A percentile compares a stretch with the other conserved stretches of the same genome.
Evolutionary conservation across 2,888 invertebrate species (phyloP).

Genomic region (Chloromyia formosa): DNA sequence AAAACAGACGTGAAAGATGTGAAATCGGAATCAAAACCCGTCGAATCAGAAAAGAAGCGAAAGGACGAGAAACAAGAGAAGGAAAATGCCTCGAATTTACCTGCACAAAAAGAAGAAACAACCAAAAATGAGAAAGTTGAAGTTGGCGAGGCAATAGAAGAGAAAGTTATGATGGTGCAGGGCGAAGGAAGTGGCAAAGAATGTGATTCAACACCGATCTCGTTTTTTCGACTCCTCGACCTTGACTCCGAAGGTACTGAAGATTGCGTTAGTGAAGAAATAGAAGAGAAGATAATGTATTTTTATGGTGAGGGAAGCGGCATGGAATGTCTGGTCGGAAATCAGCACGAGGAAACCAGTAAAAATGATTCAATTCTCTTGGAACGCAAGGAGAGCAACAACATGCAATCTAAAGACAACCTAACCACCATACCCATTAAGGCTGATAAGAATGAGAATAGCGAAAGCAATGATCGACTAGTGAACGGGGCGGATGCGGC

Average conservation of each 20-base stretch:
- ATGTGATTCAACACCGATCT: conserved; percentile 66
- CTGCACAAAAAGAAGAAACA: conserved; percentile 52
- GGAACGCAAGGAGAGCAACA: conserved; percentile 8
- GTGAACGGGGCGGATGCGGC: conserved; percentile 9
- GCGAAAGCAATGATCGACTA: not conserved
- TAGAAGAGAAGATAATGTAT: conserved; percentile 76
- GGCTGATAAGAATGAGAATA: conserved; percentile 51
- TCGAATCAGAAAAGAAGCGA: too few relatives aligned
- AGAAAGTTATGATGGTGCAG: conserved; percentile 74
- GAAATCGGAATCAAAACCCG: too few relatives aligned
- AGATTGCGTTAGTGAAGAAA: conserved; percentile 70
- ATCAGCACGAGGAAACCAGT: conserved; percentile 63
- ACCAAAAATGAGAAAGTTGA: conserved; percentile 51
- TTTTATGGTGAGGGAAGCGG: conserved; percentile 79
- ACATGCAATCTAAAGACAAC: not conserved
- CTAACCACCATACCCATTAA: conserved; percentile 43
- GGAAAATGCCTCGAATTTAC: too few relatives aligned
- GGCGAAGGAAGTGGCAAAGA: conserved; percentile 76
- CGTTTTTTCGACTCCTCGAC: conserved; percentile 54
- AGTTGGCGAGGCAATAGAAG: conserved; percentile 76
- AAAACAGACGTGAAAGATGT: too few relatives aligned
- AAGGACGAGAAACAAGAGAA: too few relatives aligned
- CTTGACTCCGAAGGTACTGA: conserved; percentile 15
- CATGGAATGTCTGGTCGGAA: conserved; percentile 77
- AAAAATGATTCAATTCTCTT: conserved; percentile 2